phyloP scores from a whole-genome alignment of 2,797 vertebrate genomes.

The Allobates femoralis region DNA sequence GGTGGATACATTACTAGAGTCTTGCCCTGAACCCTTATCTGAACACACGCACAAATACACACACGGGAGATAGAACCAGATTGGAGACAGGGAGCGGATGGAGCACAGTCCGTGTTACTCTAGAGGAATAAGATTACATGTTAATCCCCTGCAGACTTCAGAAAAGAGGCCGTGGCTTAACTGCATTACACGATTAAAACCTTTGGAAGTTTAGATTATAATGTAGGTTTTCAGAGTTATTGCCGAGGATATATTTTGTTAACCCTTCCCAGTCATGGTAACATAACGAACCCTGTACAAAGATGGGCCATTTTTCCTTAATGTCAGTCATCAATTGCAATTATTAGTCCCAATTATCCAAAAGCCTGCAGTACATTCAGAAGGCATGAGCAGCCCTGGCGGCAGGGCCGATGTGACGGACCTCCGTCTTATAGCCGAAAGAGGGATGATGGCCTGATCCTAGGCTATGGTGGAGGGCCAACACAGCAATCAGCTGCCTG shows the following conservation, averaged over 20 bases:
- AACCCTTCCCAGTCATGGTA: not conserved
- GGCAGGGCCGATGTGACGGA: not conserved
- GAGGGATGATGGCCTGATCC: too few relatives aligned
- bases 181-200: constrained; percentile 10
- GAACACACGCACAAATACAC: constrained; percentile 21
- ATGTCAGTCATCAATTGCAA: not conserved
- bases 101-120: constrained; percentile 1
- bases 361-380: not conserved
- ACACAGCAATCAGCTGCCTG: not conserved
- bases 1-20: constrained; percentile 17
- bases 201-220: constrained; percentile 8
- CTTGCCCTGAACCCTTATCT: constrained; percentile 19
- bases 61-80: not conserved
- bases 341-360: too few relatives aligned
- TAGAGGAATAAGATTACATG: constrained; percentile 4
- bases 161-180: constrained; percentile 13
- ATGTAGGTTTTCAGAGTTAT: not conserved
- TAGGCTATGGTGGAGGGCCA: not conserved
- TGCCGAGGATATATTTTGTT: constrained; percentile 1
- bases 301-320: too few relatives aligned
- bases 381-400: not conserved
- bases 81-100: not conserved
- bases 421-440: too few relatives aligned
- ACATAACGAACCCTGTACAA: not conserved
- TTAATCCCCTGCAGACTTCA: constrained; percentile 13